Evolutionary conservation across 2,888 invertebrate species (phyloP).

Genomic region (Latrodectus hesperus): DNA sequence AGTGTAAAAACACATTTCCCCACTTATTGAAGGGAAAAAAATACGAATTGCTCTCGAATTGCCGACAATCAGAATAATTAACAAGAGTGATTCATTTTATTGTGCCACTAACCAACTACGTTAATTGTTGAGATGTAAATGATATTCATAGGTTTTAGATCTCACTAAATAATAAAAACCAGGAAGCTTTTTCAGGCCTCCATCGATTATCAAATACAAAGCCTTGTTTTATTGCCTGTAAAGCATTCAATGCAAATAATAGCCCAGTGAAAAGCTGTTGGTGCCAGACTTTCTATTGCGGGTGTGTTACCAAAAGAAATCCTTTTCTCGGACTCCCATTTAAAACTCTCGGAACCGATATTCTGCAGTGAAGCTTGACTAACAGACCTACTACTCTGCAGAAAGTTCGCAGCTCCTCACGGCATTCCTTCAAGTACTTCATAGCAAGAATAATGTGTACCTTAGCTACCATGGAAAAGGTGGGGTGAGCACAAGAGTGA

Average conservation of each 20-base stretch:
- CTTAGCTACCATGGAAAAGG: constrained; percentile 49
- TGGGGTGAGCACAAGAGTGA: constrained; percentile 48
- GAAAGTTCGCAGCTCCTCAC: neutral
- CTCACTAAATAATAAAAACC: neutral
- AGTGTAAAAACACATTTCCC: too few relatives aligned
- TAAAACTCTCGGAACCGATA: neutral
- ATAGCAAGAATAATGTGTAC: constrained; percentile 67
- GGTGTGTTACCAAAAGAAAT: neutral
- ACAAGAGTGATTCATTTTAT: too few relatives aligned
- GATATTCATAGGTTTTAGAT: too few relatives aligned
- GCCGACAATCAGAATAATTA: too few relatives aligned
- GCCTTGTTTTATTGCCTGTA: constrained; percentile 21
- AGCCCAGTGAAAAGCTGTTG: neutral
- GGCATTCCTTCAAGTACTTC: constrained; percentile 56
- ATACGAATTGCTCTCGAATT: too few relatives aligned
- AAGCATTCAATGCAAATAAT: constrained; percentile 9
- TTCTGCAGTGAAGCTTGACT: constrained; percentile 54
- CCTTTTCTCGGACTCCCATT: neutral
- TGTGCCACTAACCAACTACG: too few relatives aligned
- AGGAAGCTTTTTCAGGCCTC: neutral
- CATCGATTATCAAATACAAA: constrained; percentile 18
- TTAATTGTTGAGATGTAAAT: too few relatives aligned
- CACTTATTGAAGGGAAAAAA: too few relatives aligned
- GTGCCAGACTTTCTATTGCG: neutral
- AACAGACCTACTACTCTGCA: constrained; percentile 34